These are phyloP conservation scores for Oryzias curvinotus DNA, from an alignment of 2,113 vertebrate species.

Conservation along the genomic window DNA sequence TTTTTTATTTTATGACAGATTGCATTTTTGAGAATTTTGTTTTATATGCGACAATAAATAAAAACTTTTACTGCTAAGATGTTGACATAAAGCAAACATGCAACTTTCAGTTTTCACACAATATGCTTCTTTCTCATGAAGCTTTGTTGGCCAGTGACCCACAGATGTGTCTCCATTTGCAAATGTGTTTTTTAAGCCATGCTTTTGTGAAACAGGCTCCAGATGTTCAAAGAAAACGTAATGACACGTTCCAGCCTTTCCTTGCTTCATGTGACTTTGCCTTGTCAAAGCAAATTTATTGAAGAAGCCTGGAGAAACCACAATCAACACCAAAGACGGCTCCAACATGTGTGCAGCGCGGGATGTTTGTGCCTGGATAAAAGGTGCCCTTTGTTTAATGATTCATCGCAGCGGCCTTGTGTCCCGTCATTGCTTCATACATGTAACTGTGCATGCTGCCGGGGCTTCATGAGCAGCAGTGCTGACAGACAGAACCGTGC, in stretches of 20 bases:
- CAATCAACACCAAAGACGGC: slow-evolving; percentile 8
- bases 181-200: slow-evolving; percentile 3
- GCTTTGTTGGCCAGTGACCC: neutral
- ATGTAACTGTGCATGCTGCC: slow-evolving; percentile 16
- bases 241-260: slow-evolving; percentile 25
- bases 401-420: slow-evolving; percentile 21
- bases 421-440: slow-evolving; percentile 17
- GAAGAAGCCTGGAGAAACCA: slow-evolving; percentile 6
- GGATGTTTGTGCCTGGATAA: slow-evolving; percentile 2
- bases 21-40: too few species aligned
- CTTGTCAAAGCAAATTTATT: slow-evolving; percentile 23
- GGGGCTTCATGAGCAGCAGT: slow-evolving; percentile 20
- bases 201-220: slow-evolving; percentile 19
- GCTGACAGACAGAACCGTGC: slow-evolving; percentile 32
- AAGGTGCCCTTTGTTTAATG: slow-evolving; percentile 31
- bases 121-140: neutral
- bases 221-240: slow-evolving; percentile 37
- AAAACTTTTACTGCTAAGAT: too few species aligned
- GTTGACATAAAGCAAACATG: too few species aligned
- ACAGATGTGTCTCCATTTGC: slow-evolving; percentile 20
- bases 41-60: too few species aligned
- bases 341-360: slow-evolving; percentile 16
- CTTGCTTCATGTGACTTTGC: slow-evolving; percentile 19
- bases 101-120: too few species aligned
- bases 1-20: too few species aligned